Percentiles rank a stretch among this genome's conserved stretches.
Evolutionary conservation across 2,113 vertebrate genomes (phyloP).

Genomic region (Paracanthobrama guichenoti): DNA sequence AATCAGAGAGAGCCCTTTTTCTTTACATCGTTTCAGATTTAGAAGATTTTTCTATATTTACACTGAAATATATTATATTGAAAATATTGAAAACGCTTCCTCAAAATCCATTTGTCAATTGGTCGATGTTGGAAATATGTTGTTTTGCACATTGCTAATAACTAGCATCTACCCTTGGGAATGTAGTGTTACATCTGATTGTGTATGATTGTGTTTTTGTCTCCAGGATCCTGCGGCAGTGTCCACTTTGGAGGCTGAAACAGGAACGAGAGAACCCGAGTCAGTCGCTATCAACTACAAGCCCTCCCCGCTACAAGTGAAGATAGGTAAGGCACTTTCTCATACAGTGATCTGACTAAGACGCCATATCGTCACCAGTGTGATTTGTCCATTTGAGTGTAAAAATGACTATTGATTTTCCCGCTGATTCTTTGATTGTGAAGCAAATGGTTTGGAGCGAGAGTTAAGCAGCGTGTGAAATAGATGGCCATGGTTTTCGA

Average conservation of each 20-base stretch:
- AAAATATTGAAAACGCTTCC: background rate
- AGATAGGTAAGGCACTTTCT: constrained; percentile 83
- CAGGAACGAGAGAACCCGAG: constrained; percentile 85
- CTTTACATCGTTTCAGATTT: background rate
- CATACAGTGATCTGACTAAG: background rate
- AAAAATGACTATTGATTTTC: constrained; percentile 23
- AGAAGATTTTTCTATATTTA: constrained; percentile 35
- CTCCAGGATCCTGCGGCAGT: constrained; percentile 86
- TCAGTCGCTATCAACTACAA: constrained; percentile 95
- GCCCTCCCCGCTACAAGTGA: constrained; percentile 93
- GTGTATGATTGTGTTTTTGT: constrained; percentile 22
- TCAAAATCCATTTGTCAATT: background rate
- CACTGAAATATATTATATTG: background rate
- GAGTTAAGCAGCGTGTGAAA: constrained; percentile 1
- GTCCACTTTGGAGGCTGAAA: constrained; percentile 84
- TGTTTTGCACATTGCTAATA: background rate
- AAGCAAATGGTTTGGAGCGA: background rate
- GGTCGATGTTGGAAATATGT: background rate
- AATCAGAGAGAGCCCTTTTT: background rate
- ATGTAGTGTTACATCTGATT: constrained; percentile 20
- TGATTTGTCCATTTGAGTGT: background rate
- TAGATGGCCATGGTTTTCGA: background rate
- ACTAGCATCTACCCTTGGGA: background rate
- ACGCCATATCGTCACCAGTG: background rate
- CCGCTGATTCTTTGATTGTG: background rate